Conservation (phyloP, 2,888 invertebrate species). For the Himalopsyche tibetana region DNA sequence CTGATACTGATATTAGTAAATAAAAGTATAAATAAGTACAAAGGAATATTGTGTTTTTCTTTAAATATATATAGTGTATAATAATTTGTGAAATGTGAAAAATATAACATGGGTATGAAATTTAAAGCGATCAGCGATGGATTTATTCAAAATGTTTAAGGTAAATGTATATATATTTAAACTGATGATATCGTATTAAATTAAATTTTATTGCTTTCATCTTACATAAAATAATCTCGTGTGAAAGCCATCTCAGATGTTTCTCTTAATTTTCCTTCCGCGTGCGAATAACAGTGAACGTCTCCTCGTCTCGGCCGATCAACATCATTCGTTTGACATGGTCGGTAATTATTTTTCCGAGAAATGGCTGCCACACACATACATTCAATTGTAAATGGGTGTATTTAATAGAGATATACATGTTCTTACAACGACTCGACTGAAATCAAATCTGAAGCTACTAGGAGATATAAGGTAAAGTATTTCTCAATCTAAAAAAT, state of each 20-base stretch:
- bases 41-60: too few species aligned
- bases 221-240: not conserved
- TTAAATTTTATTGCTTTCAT: not conserved
- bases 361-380: slow-evolving; percentile 48
- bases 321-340: slow-evolving; percentile 58
- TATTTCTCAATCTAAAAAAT: not conserved
- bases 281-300: slow-evolving; percentile 24
- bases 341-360: slow-evolving; percentile 61
- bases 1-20: too few species aligned
- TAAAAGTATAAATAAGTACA: too few species aligned
- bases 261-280: slow-evolving; percentile 45
- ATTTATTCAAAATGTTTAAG: too few species aligned
- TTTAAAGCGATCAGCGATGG: too few species aligned
- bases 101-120: too few species aligned
- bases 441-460: not conserved
- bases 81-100: too few species aligned
- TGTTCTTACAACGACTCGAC: not conserved
- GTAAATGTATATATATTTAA: not conserved
- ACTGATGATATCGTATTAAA: not conserved
- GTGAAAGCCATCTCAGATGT: not conserved
- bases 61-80: too few species aligned
- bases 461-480: not conserved
- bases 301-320: slow-evolving; percentile 2
- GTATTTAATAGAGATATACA: not conserved
- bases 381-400: not conserved